Base-by-base conservation (phyloP, 2,888 invertebrate species). In the Sesia bembeciformis region DNA sequence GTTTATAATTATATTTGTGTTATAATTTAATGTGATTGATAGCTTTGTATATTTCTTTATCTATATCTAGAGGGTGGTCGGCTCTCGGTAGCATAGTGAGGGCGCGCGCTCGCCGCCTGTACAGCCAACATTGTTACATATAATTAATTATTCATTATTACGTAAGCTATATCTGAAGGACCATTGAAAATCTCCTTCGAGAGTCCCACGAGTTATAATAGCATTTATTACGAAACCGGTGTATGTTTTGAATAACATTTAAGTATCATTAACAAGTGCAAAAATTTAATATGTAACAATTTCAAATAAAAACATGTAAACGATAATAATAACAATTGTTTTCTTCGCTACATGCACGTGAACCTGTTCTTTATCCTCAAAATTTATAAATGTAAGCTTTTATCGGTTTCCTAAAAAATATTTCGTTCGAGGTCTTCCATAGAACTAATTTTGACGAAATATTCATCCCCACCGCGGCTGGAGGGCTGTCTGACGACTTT, bases 161-260 rank as follows among this genome's bases (percentile, higher is more conserved):
- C 50, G 39, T 50, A 52, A 81, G 78, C 76, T 84, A 70, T 62
- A 74, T 81, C 76, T 74, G 72, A 80, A 78, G 83, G 83, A 83
- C 82, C 81, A 80, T 74, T 72, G 67, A 69, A 72, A 76, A 73
- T 72, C 74, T 76, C 77, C 70, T 78, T 71, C 66, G 71, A 71
- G 76, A 80, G 80, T 85, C 81, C 80, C 79, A 76, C 65, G 71
- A 79, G 76, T 81, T 82, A 83, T 76, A 76, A 86, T 86, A 88
- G 89, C 89, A 89, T 89, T 89, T 89, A 89, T 84, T 86, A 88
- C 86, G 87, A 86, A 87, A 86, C 68, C 7, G 81, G 84, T 85
- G 83, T 84, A 84, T 77, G 85, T 87, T 86, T 87, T 82, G 83
- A 86, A 76, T 85, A 86, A 83, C 77, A 71, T 80, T 72, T 82